These are phyloP conservation scores for Daktulosphaira vitifoliae DNA, from an alignment of 1,140 invertebrate genomes.

Conservation along the genomic window DNA sequence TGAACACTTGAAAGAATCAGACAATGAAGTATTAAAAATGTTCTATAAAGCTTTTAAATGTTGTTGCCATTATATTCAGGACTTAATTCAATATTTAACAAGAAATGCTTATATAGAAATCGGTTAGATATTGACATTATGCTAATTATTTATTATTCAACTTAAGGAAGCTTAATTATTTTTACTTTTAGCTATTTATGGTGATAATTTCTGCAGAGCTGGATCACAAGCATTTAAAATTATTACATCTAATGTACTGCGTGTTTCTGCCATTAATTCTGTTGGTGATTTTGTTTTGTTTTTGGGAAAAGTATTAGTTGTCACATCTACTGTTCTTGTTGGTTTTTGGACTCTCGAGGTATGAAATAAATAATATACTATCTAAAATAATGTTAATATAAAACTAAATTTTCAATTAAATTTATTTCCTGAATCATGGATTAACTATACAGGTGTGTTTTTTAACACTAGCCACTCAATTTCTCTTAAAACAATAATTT, in stretches of 20 bases:
- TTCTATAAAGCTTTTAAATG: conserved; percentile 59
- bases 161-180: background rate
- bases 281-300: conserved; percentile 71
- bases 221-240: conserved; percentile 55
- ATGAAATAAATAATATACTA: too few species aligned
- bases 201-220: conserved; percentile 57
- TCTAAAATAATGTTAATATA: too few species aligned
- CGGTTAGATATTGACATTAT: conserved; percentile 44
- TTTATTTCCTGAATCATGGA: too few species aligned
- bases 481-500: too few species aligned
- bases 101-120: conserved; percentile 73
- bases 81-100: conserved; percentile 60
- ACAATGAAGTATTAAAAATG: conserved; percentile 43
- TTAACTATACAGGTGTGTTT: too few species aligned
- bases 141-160: conserved; percentile 2
- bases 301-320: conserved; percentile 61
- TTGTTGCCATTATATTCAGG: conserved; percentile 64
- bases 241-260: conserved; percentile 54
- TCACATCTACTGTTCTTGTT: conserved; percentile 53
- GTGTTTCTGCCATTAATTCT: conserved; percentile 65
- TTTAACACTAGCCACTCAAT: too few species aligned
- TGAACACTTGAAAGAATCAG: conserved; percentile 44
- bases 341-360: conserved; percentile 56
- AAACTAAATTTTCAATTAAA: too few species aligned
- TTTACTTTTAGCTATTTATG: conserved; percentile 56